Evolutionary conservation across 2,113 vertebrate species (phyloP), one percentile per base, ranked within the genome.

Genomic region (Nematolebias whitei): DNA sequence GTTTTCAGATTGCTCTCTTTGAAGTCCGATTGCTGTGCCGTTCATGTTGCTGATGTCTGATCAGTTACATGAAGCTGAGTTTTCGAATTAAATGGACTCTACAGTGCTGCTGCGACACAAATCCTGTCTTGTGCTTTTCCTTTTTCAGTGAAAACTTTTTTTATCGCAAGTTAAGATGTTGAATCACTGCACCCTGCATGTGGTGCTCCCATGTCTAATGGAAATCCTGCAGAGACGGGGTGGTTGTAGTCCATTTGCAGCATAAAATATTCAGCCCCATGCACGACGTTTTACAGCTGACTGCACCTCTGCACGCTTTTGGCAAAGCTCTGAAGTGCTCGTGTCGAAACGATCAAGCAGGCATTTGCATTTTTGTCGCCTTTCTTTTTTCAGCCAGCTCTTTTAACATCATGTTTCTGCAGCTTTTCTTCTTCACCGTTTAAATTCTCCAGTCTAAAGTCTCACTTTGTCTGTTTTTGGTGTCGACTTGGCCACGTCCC

Each of bases 261-360:
- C 19, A 26, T 84, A 53, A 85, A 82, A 78, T 52, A 85, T 80
- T 70, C 51, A 75, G 60, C 6, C 16, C 29, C 40, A 29, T 15
- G 23, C 57, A n/a, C 14, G 13, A 43, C 53, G 78, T 75, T 82
- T 52, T 62, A 67, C 16, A 4, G 29, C n/a, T 1, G 13, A 11
- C 49, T 12, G 54, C 23, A 29, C 14, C 2, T 10, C 56, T 72
- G 51, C 12, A 18, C 54, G 47, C 44, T 52, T 63, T 45, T 4
- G 1, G 51, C 50, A 45, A 35, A 45, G 49, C 35, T 63, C 19
- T 23, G 16, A 58, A 49, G 5, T 43, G 45, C 38, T 35, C 7
- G 15, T 12, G 38, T 50, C n/a, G 13, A 67, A 61, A 47, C 19
- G n/a, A 47, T 19, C 32, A 35, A 38, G 26, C 74, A 0, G 19